phyloP scores from a whole-genome alignment of 2,797 vertebrate species.

The Microchirus variegatus region DNA sequence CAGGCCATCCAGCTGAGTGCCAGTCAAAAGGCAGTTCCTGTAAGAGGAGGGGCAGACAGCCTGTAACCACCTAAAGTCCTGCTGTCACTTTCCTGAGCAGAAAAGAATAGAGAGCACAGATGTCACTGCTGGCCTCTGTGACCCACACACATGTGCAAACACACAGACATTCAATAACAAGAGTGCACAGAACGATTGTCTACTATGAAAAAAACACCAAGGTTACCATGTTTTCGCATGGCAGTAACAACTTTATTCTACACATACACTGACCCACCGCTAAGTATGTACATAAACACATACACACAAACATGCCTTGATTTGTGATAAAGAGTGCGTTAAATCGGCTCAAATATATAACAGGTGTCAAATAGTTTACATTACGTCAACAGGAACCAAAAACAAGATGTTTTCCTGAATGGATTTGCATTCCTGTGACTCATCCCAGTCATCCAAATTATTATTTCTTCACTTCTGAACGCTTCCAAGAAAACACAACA shows the following conservation, averaged over 20 bases:
- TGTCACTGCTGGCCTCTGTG: constrained; percentile 29
- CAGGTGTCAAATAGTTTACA: constrained; percentile 2
- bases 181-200: not conserved
- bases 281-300: constrained; percentile 2
- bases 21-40: constrained; percentile 74
- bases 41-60: constrained; percentile 49
- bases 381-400: constrained; percentile 22
- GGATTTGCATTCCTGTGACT: constrained; percentile 35
- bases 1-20: constrained; percentile 51
- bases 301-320: not conserved
- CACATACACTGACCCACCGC: too few relatives aligned
- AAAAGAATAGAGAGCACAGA: constrained; percentile 59
- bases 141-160: constrained; percentile 5
- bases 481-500: constrained; percentile 36
- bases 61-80: constrained; percentile 50
- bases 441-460: constrained; percentile 31
- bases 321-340: constrained; percentile 2
- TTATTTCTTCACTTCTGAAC: constrained; percentile 20
- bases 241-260: not conserved
- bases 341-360: not conserved
- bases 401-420: constrained; percentile 39
- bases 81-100: constrained; percentile 57
- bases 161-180: not conserved
- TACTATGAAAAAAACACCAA: not conserved
- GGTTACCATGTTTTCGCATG: not conserved